Evolutionary conservation across 30 jellyfish, hydroid and myxozoan species (phyloP), one percentile per base, ranked within the genome.

Genomic region (Hydra vulgaris): DNA sequence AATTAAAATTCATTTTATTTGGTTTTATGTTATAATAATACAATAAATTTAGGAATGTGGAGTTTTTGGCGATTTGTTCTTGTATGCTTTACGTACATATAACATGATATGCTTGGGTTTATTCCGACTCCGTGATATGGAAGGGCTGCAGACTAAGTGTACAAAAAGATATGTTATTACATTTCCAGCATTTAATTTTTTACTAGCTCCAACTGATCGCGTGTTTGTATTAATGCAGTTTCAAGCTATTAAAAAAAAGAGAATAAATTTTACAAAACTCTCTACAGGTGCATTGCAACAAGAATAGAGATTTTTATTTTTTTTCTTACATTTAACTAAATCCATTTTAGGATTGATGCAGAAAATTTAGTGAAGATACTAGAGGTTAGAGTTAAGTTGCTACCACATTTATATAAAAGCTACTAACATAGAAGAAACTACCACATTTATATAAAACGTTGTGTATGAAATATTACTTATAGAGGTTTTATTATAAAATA

Each of bases 11-110:
- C n/a, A n/a, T n/a, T n/a, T n/a, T n/a, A n/a, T n/a, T n/a, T n/a
- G n/a, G n/a, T n/a, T n/a, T n/a, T n/a, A n/a, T n/a, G n/a, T n/a
- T n/a, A n/a, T n/a, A n/a, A n/a, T n/a, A n/a, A n/a, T n/a, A n/a
- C n/a, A n/a, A n/a, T n/a, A n/a, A n/a, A n/a, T n/a, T n/a, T 67
- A 89, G 96, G 95, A 89, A 72, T 89, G 96, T 74, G 96, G 96
- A 26, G 52, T 84, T 52, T 89, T 89, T 75, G 97, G 97, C 17
- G 97, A 89, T 82, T 79, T 89, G 77, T 89, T 83, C 61, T 81
- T 89, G 18, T 85, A 89, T 54, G 95, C 97, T 0, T 76, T 89
- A 68, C 89, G 95, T 4, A 85, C 95, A 0, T 82, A 89, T 87
- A 83, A 85, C 73, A 89, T 89, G 97, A 85, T 89, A 18, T 89